Base-by-base conservation (phyloP, 1,140 invertebrate genomes). In the Periplaneta americana region DNA sequence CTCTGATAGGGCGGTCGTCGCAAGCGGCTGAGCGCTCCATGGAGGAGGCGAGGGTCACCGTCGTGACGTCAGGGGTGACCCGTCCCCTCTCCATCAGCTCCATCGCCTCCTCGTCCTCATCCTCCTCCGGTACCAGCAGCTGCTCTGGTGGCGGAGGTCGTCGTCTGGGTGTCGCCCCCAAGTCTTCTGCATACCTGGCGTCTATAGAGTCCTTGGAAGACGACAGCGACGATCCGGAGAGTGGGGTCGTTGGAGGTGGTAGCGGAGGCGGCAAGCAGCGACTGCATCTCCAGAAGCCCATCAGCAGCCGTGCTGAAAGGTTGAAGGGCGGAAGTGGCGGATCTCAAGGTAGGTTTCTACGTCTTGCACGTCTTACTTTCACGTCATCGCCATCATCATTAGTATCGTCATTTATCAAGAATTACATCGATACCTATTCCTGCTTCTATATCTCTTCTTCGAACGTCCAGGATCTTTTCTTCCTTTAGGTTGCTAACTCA, bases 51-150 rank as follows among this genome's bases (percentile, higher is more conserved):
- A 33, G 79, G 57, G 32, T 77, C 81, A 32, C 39, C 82, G 81
- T 82, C 84, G 76, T 80, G 83, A 80, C 82, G 82, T 83, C 76
- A 75, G 74, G 81, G 83, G 35, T 83, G 82, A 79, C 87, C 82
- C 82, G 94, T 83, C 94, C 94, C n/a, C 86, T 95, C 31, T 96
- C 95, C 57, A 94, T 95, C 85, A 96, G 95, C 87, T 96, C 94
- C 74, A 95, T 95, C 79, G 93, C 93, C 3, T 96, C 95, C 4
- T 95, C 95, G 18, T 96, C 95, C 4, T 95, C 95, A 17, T 95
- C 95, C 1, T 88, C 90, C 33, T 95, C 95, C 28, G 84, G 83
- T 17, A 82, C 82, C 15, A 84, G 84, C 5, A 91, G 90, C 82
- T 90, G 89, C 82, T 91, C 91, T 18, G 90, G 90, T 34, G 91